Percentiles rank a stretch among this genome's conserved stretches.
These are phyloP conservation scores for Spatulosminthurus flaviceps DNA, from an alignment of 2,888 invertebrate species.

Conservation along the genomic window DNA sequence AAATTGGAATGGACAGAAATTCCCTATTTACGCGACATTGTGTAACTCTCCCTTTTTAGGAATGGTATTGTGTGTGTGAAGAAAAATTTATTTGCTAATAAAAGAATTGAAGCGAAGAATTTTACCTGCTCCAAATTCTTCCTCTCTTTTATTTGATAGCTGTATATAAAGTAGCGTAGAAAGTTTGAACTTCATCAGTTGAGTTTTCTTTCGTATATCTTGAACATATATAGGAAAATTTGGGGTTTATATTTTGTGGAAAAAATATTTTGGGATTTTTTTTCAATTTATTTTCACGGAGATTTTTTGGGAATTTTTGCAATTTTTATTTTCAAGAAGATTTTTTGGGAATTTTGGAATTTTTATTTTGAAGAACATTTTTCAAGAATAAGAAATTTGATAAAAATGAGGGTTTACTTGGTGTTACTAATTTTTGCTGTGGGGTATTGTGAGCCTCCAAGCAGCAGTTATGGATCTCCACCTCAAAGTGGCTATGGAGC, in stretches of 20 bases:
- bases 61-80: background rate
- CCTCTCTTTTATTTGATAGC: too few species aligned
- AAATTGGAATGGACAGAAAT: too few species aligned
- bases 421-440: background rate
- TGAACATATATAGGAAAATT: too few species aligned
- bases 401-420: background rate
- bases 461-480: background rate
- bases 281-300: too few species aligned
- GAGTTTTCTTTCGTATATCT: too few species aligned
- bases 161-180: too few species aligned
- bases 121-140: too few species aligned
- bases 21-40: background rate
- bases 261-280: too few species aligned
- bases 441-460: background rate
- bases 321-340: background rate
- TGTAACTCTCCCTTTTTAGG: constrained; percentile 2
- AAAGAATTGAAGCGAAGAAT: background rate
- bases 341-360: background rate
- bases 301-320: too few species aligned
- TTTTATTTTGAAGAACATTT: background rate
- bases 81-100: background rate
- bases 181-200: too few species aligned
- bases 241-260: too few species aligned
- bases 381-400: too few species aligned
- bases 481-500: background rate